Conservation (phyloP, 1,140 invertebrate species). For the Eueides isabella region DNA sequence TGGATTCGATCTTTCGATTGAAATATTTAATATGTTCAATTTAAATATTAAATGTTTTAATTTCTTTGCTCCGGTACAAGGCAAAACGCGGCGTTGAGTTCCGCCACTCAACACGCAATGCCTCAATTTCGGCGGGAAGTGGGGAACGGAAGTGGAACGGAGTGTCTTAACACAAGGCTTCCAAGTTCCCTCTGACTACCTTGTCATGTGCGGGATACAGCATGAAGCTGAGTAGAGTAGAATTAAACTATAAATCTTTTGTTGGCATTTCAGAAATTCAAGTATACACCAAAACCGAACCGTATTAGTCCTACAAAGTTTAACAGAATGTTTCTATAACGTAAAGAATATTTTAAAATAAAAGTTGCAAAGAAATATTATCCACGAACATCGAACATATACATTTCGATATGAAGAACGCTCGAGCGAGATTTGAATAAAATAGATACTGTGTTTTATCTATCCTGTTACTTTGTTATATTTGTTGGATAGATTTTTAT, state of each 20-base stretch:
- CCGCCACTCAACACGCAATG: no score
- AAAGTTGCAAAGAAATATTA: constrained; percentile 7
- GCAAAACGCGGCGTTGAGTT: no score
- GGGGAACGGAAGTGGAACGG: no score
- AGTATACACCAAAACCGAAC: neutral
- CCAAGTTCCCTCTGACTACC: no score
- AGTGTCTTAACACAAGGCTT: no score
- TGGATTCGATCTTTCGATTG: no score
- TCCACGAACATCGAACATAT: constrained; percentile 11
- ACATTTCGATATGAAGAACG: neutral
- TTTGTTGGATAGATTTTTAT: neutral
- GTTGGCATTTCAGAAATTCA: neutral
- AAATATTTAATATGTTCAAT: no score
- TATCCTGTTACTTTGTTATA: neutral
- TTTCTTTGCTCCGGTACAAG: no score
- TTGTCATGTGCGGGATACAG: no score
- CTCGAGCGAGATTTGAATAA: constrained; percentile 5
- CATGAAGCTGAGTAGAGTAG: no score
- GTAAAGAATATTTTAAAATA: constrained; percentile 5
- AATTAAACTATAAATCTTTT: neutral
- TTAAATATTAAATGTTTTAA: no score
- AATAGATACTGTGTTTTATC: neutral
- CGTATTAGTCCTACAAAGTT: neutral
- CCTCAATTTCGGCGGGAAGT: no score
- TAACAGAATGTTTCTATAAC: neutral